Base-by-base conservation (phyloP, 2,113 vertebrate species). In the Syngnathus typhle region DNA sequence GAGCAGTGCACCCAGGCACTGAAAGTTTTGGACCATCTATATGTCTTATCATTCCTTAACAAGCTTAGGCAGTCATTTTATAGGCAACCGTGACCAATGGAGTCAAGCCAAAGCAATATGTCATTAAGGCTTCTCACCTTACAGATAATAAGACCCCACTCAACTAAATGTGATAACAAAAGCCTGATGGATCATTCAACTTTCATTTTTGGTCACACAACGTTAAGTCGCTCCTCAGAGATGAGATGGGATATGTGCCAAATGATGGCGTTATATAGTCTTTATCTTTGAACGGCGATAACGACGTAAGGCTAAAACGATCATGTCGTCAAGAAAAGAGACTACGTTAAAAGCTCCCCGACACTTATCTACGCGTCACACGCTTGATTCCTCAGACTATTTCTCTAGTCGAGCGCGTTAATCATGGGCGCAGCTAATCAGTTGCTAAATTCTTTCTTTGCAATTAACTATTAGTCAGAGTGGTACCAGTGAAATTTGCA, bases 51-150 rank as follows among this genome's bases (percentile, higher is more conserved):
- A 70, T 63, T 75, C 60, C 73, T 82, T 71, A 86, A 82, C 77
- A 46, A 81, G 63, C 23, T 63, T 55, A 78, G 70, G 46, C 66
- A 67, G 74, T 65, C 64, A 67, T 67, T 32, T 61, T 70, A 56
- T 74, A 76, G 71, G 78, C 67, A 76, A 18, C 67, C 51, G 67
- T 54, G 73, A 79, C 71, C 68, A 77, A 82, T 77, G 72, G 60
- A 75, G 85, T 82, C 65, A 80, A 43, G 74, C 74, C 69, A 80
- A 32, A 32, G 68, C 66, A 55, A 64, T 65, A 71, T 64, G 78
- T 77, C 74, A 37, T 74, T 80, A 81, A 85, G 77, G 74, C 71
- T 60, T 62, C 72, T 77, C 75, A 83, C 82, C 68, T 76, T 51
- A 27, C 60, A 58, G 68, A 71, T 80, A 79, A 81, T 77, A 76